A percentile compares a stretch with the other conserved stretches of the same genome.
These are phyloP conservation scores for Cephus pygmeus DNA, from an alignment of 2,888 invertebrate species.

Conservation along the genomic window DNA sequence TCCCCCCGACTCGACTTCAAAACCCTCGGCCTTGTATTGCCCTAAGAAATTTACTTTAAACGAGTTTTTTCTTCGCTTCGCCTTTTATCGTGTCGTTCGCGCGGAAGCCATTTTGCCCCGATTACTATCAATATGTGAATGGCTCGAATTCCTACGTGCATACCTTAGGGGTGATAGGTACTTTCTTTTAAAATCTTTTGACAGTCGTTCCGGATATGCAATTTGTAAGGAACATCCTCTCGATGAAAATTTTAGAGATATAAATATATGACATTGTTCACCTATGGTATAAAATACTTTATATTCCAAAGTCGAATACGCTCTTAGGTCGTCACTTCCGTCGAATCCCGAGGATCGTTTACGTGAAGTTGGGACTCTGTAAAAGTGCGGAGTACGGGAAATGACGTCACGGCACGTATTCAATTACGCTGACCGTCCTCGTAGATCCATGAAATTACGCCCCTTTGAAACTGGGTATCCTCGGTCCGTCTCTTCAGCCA, in stretches of 20 bases:
- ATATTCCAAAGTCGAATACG: background rate
- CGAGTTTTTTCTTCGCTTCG: background rate
- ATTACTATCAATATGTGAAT: background rate
- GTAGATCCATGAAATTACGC: slow-evolving; percentile 41
- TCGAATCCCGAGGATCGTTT: background rate
- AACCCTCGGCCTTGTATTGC: background rate
- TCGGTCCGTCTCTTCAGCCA: background rate
- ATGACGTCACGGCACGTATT: slow-evolving; percentile 55
- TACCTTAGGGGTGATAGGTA: background rate
- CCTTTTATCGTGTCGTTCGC: background rate
- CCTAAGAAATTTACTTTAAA: background rate
- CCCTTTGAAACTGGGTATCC: slow-evolving; percentile 28
- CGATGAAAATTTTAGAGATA: background rate
- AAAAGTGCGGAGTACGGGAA: slow-evolving; percentile 34
- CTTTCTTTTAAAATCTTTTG: background rate
- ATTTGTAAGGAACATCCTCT: background rate
- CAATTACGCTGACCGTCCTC: slow-evolving; percentile 51
- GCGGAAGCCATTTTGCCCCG: background rate
- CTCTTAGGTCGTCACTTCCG: background rate
- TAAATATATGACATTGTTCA: background rate
- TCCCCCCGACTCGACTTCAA: background rate
- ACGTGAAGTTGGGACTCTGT: background rate
- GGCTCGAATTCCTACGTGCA: background rate
- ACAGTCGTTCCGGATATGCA: background rate
- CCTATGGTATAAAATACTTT: background rate